Conservation (phyloP, 2,113 vertebrate genomes). For the Ibidorhyncha struthersii region DNA sequence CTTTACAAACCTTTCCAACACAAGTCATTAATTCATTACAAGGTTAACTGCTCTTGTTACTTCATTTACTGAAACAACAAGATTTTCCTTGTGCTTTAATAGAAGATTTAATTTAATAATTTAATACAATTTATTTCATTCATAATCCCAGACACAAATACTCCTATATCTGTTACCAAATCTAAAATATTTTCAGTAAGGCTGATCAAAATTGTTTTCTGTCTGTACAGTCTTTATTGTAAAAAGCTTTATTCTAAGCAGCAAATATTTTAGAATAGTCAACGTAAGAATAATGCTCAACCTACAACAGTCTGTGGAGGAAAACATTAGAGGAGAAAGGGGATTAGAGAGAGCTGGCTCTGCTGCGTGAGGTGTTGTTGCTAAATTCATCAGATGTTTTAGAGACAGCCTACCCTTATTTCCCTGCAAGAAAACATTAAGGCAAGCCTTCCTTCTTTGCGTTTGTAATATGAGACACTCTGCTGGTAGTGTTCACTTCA, state of each 20-base stretch:
- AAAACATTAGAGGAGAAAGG: background rate
- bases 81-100: slow-evolving; percentile 26
- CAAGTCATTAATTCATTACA: slow-evolving; percentile 37
- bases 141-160: background rate
- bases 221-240: background rate
- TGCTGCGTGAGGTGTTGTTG: background rate
- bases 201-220: background rate
- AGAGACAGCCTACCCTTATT: background rate
- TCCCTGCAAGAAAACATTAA: background rate
- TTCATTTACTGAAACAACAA: slow-evolving; percentile 36
- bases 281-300: background rate
- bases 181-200: background rate
- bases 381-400: background rate
- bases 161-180: background rate
- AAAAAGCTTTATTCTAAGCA: background rate
- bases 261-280: background rate
- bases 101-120: slow-evolving; percentile 14
- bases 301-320: background rate
- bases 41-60: slow-evolving; percentile 41
- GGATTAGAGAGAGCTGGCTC: background rate
- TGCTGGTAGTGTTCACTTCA: background rate
- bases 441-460: background rate
- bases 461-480: background rate
- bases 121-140: background rate
- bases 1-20: slow-evolving; percentile 15